Evolutionary conservation across 2,797 vertebrate species (phyloP), one percentile per base, ranked within the genome.

Genomic region (Danio albolineatus): DNA sequence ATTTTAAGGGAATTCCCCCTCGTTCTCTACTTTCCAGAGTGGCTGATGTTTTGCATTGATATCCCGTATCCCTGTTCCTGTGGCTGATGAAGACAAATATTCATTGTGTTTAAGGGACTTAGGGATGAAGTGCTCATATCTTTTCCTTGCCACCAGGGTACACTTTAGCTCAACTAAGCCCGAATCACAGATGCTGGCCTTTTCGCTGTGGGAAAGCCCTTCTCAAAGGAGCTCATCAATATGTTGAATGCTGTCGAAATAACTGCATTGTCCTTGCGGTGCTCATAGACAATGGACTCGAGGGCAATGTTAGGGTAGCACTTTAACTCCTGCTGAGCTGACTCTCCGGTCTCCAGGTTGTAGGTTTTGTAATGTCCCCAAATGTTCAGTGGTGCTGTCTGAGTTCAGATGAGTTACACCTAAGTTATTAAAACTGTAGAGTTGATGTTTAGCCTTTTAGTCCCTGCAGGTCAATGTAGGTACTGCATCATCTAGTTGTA

Each of bases 211-310:
- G 80, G 79, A 66, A 85, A 59, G 61, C 79, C 83, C 65, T 78
- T 78, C 65, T 84, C 76, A 85, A 81, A 76, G 36, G 69, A 28
- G 12, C 71, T 85, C 73, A 76, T 89, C 86, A 86, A 85, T 88
- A 86, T 54, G 73, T 86, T 85, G 86, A 82, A 64, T 80, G 67
- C 80, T 85, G 84, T 87, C 78, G 85, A 87, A 90, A 87, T 86
- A 86, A 64, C 38, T 65, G 46, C 76, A 76, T 86, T 87, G 82
- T 90, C 73, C 83, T 87, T 72, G 76, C 44, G 74, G 12, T 62
- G 78, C 80, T 78, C 77, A 73, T 56, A 69, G 82, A 78, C 83
- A 70, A 76, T 76, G 57, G 41, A 78, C 69, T 70, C 46, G 46
- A 9, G 39, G 21, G 43, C 12, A 67, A 44, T 41, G 16, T 49